Evolutionary conservation across 2,113 vertebrate genomes (phyloP), one percentile per base, ranked within the genome.

Genomic region (Eurystomus gularis): DNA sequence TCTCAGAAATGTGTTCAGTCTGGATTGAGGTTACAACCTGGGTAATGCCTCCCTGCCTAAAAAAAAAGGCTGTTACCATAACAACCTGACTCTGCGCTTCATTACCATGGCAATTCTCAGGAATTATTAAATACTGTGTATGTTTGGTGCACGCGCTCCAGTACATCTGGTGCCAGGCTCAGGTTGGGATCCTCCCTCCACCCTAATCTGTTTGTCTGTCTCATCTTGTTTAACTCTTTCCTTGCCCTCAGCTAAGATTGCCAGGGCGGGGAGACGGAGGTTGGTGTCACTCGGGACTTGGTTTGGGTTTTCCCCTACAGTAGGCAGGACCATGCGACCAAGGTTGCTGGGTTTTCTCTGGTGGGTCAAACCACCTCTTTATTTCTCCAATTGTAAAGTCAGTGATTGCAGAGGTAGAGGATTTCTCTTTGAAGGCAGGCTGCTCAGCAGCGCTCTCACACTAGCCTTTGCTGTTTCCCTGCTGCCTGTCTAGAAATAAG

Each of bases 51-150:
- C 81, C n/a, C 61, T 94, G 83, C 69, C 81, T 94, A 54, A 88
- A 94, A 86, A 80, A 61, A 62, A 71, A 13, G 52, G 20, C 57
- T 79, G 96, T 96, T 94, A 13, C 96, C 91, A 96, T 96, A 94
- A 51, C 96, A 94, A 97, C 96, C 42, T 72, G 70, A 87, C 77
- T 97, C 90, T 69, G 66, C 9, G 14, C 78, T 91, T 96, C 91
- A 95, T 97, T 96, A 94, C 95, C 95, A 97, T 97, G 96, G 96
- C 25, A 7, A 96, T 95, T 87, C 93, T 79, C 83, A 94, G 94
- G 77, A 92, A 94, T 96, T 96, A 97, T 94, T 95, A 95, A 96
- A 97, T 89, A 91, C 73, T 58, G 52, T 65, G 91, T 40, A 51
- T 94, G 93, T 94, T 96, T 96, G 93, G 81, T 95, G 86, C 91